These are phyloP conservation scores for Anas bahamensis DNA, from an alignment of 2,797 vertebrate species.

Conservation along the genomic window DNA sequence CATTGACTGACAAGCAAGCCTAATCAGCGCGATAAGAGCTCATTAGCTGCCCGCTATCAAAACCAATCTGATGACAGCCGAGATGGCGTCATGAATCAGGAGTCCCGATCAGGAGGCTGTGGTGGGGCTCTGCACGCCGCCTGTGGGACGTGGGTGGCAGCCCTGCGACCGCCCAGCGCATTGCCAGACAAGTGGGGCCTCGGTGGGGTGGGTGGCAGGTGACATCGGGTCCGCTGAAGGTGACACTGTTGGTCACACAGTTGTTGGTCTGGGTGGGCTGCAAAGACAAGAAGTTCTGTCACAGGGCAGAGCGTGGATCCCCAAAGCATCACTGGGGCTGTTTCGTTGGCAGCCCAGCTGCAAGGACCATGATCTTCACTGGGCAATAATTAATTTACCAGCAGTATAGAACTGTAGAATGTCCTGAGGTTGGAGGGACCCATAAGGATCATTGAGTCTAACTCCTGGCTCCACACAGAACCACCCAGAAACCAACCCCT, in stretches of 20 bases:
- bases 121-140: neutral
- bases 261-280: neutral
- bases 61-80: neutral
- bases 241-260: neutral
- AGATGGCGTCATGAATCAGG: neutral
- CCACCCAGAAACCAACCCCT: no score
- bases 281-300: fast-evolving
- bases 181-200: neutral
- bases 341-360: neutral
- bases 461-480: no score
- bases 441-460: no score
- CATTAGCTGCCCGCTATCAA: neutral
- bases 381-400: neutral
- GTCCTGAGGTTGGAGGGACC: no score
- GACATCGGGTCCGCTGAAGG: neutral
- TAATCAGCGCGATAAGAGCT: neutral
- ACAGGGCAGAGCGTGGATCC: neutral
- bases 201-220: neutral
- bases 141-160: neutral
- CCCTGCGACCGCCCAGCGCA: fast-evolving
- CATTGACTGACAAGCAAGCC: neutral
- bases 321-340: neutral
- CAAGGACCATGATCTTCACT: neutral
- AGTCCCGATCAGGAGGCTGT: neutral
- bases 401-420: no score